Percentiles rank a stretch among this genome's conserved stretches.
These are phyloP conservation scores for Cyclargus thomasi DNA, from an alignment of 1,140 invertebrate species.

Conservation along the genomic window DNA sequence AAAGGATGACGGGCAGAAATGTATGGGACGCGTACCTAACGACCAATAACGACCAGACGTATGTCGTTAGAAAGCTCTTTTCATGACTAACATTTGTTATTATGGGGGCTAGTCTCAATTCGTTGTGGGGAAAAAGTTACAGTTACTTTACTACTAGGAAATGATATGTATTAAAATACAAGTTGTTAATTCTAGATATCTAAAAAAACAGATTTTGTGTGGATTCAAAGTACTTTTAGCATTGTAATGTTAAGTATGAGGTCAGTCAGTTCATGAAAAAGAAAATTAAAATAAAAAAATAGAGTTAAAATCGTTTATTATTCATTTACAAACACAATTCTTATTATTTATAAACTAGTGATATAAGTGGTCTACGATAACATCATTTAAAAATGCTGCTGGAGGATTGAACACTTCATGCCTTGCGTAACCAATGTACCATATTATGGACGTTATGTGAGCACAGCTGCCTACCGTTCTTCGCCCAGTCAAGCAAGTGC, in stretches of 20 bases:
- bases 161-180: too few species aligned
- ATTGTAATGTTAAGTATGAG: too few species aligned
- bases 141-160: too few species aligned
- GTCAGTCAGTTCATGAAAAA: too few species aligned
- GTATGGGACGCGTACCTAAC: slow-evolving; percentile 10
- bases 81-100: slow-evolving; percentile 14
- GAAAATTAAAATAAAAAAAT: too few species aligned
- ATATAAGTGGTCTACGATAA: neutral
- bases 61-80: slow-evolving; percentile 12
- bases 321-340: too few species aligned
- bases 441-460: slow-evolving; percentile 10
- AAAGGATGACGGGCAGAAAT: neutral
- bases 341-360: neutral
- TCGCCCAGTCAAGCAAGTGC: slow-evolving; percentile 12
- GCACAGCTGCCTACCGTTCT: slow-evolving; percentile 8
- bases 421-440: slow-evolving; percentile 8
- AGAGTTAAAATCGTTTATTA: too few species aligned
- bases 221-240: too few species aligned
- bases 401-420: slow-evolving; percentile 5
- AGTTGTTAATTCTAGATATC: too few species aligned
- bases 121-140: slow-evolving; percentile 15
- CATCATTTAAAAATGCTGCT: slow-evolving; percentile 12
- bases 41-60: slow-evolving; percentile 10
- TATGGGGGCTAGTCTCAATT: slow-evolving; percentile 16
- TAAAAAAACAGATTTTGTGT: too few species aligned